Conservation (phyloP, 2,888 invertebrate species). For the Pandemis corylana region DNA sequence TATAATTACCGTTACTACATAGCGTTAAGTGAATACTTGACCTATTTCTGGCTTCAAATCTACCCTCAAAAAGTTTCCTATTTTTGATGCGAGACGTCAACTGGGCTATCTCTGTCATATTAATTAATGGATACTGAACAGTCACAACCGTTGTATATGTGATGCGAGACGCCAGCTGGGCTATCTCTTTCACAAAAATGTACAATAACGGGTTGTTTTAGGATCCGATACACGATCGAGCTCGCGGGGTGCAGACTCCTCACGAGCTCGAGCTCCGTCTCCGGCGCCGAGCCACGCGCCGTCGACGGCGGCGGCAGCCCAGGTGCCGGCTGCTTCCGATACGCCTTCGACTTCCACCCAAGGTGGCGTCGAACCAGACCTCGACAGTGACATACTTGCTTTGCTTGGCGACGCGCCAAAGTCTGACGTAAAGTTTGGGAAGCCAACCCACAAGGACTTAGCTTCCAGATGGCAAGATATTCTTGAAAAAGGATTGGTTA, state of each 20-base stretch:
- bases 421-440: neutral
- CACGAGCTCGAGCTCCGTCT: neutral
- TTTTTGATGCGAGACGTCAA: slow-evolving; percentile 2
- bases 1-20: no score
- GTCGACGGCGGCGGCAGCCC: neutral
- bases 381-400: neutral
- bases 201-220: neutral
- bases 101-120: slow-evolving; percentile 4
- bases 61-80: neutral
- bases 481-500: neutral
- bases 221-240: neutral
- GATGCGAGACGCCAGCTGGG: neutral
- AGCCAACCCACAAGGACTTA: neutral
- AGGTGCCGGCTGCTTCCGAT: neutral
- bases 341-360: neutral
- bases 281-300: no score
- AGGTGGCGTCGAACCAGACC: neutral
- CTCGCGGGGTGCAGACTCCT: neutral
- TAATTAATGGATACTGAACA: no score
- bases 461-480: neutral
- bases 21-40: no score
- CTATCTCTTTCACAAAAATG: neutral
- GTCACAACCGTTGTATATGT: neutral
- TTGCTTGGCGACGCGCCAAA: neutral
- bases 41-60: neutral